A percentile compares a stretch with the other conserved stretches of the same genome.
phyloP scores from a whole-genome alignment of 2,888 invertebrate genomes.

The Protodeltote pygarga region DNA sequence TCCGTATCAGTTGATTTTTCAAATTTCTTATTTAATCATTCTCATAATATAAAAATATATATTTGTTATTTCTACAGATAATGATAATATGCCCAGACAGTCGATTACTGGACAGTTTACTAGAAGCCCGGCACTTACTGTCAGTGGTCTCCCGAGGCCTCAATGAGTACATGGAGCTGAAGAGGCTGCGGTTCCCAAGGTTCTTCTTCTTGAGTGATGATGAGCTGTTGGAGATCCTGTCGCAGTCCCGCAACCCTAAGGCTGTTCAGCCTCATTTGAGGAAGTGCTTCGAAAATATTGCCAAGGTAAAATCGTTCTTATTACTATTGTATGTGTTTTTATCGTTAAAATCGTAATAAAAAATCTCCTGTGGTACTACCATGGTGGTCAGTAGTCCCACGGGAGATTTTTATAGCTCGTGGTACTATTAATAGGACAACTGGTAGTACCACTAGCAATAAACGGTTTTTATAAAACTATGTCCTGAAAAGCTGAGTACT shows the following conservation, averaged over 20 bases:
- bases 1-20: too few species aligned
- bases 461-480: too few species aligned
- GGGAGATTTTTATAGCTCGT: too few species aligned
- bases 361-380: too few species aligned
- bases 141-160: constrained; percentile 92
- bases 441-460: too few species aligned
- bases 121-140: constrained; percentile 90
- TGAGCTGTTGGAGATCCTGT: constrained; percentile 92
- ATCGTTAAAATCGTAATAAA: too few species aligned
- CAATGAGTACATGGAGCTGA: constrained; percentile 92
- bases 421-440: too few species aligned
- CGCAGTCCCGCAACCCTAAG: constrained; percentile 92
- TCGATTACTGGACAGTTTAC: constrained; percentile 89
- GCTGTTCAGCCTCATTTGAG: constrained; percentile 94
- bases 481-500: too few species aligned
- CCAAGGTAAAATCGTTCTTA: constrained; percentile 72
- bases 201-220: constrained; percentile 95
- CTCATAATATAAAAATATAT: neutral
- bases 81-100: constrained; percentile 89
- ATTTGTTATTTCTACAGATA: constrained; percentile 76
- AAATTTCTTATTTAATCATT: too few species aligned
- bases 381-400: too few species aligned
- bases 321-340: too few species aligned
- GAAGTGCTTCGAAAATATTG: constrained; percentile 94
- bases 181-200: constrained; percentile 90